phyloP scores from a whole-genome alignment of 2,888 invertebrate genomes.

The Tenthredo notha region DNA sequence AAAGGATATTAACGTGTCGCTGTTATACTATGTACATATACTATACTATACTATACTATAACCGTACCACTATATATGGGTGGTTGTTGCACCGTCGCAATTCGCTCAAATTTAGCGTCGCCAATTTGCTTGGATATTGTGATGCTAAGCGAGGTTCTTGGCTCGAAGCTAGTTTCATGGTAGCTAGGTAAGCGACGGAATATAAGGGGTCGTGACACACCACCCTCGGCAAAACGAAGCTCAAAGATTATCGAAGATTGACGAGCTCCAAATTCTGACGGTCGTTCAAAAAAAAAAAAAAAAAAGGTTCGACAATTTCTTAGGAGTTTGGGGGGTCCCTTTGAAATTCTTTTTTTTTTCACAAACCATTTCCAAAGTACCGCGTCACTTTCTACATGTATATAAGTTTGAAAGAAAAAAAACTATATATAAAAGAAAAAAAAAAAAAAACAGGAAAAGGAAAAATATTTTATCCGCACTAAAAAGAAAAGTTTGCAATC shows the following conservation, averaged over 20 bases:
- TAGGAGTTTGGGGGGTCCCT: background rate
- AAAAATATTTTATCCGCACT: background rate
- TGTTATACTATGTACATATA: conserved; percentile 57
- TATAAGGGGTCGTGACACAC: background rate
- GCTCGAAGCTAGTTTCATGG: background rate
- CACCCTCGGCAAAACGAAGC: background rate
- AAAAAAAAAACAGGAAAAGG: too few relatives aligned
- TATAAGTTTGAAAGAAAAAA: background rate
- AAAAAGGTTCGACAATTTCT: conserved; percentile 36
- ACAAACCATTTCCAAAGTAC: background rate
- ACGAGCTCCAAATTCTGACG: conserved; percentile 45
- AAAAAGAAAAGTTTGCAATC: background rate
- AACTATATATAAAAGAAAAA: background rate
- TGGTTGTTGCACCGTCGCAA: conserved; percentile 58
- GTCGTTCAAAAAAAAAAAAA: conserved; percentile 14
- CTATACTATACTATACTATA: conserved; percentile 30
- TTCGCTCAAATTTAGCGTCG: conserved; percentile 70
- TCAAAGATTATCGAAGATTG: conserved; percentile 48
- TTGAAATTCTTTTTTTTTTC: conserved; percentile 9
- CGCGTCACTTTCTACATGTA: too few relatives aligned
- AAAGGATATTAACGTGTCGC: background rate
- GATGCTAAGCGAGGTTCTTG: conserved; percentile 67
- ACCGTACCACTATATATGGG: background rate
- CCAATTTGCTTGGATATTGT: conserved; percentile 73
- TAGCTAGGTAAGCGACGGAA: background rate